Conservation (phyloP, 1,140 invertebrate species). For the Brachionus rubens region DNA sequence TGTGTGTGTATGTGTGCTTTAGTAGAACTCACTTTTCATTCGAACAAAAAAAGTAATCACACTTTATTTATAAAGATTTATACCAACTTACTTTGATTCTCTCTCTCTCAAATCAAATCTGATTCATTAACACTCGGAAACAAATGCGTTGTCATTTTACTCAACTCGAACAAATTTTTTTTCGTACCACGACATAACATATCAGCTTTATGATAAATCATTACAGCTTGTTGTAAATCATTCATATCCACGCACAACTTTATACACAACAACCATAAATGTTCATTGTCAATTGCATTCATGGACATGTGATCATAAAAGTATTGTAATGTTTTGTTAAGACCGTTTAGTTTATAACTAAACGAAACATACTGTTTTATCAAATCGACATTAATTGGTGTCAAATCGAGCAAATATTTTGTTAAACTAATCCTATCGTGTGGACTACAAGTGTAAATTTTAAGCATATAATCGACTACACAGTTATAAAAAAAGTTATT, state of each 20-base stretch:
- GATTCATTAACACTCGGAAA: constrained; percentile 13
- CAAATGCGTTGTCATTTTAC: neutral
- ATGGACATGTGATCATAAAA: constrained; percentile 37
- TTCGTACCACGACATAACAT: neutral
- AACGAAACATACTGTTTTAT: constrained; percentile 14
- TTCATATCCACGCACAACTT: constrained; percentile 30
- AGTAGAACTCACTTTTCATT: constrained; percentile 32
- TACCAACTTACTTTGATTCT: neutral
- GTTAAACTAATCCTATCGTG: neutral
- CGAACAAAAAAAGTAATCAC: constrained; percentile 32
- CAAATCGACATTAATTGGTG: neutral
- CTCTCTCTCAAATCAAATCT: neutral
- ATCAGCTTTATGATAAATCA: constrained; percentile 21
- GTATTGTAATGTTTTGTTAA: constrained; percentile 9
- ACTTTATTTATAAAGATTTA: neutral
- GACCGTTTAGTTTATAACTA: constrained; percentile 28
- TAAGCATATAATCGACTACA: constrained; percentile 3
- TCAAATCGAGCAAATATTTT: constrained; percentile 14
- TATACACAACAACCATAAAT: constrained; percentile 35
- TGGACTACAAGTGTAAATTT: neutral
- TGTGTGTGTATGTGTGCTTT: too few species aligned
- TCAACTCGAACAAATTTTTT: constrained; percentile 17
- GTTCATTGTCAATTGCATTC: constrained; percentile 15
- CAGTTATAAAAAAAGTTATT: constrained; percentile 16
- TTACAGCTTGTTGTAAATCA: constrained; percentile 34